Conservation (phyloP, 92 coral and sea anemone genomes). For the Porites evermanni region DNA sequence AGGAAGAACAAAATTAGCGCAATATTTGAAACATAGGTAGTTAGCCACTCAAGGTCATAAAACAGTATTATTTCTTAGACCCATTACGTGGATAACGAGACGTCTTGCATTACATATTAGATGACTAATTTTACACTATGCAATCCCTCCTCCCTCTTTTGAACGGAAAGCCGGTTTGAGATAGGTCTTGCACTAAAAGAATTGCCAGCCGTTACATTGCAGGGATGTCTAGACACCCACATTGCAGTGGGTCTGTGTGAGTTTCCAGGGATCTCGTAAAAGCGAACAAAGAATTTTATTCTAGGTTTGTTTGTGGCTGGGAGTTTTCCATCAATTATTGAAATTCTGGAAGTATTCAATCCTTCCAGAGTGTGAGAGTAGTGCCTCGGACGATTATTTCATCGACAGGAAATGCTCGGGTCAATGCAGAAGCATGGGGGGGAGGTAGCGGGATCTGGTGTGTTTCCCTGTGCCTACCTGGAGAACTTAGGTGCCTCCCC, state of each 20-base stretch:
- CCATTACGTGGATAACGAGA: no score
- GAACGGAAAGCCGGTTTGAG: background rate
- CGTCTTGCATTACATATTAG: no score
- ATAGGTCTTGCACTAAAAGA: no score
- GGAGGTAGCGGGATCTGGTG: slow-evolving; percentile 16
- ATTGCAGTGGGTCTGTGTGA: no score
- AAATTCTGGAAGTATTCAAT: background rate
- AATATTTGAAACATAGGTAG: no score
- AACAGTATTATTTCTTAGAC: no score
- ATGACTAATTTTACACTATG: background rate
- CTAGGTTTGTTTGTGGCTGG: background rate
- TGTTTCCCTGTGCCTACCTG: slow-evolving; percentile 19
- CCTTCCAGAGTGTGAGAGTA: slow-evolving; percentile 10
- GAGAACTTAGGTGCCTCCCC: slow-evolving; percentile 4
- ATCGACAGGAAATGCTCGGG: slow-evolving; percentile 24
- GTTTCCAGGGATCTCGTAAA: no score
- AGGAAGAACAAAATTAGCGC: no score
- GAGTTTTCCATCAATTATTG: background rate
- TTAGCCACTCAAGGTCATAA: no score
- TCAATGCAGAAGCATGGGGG: background rate
- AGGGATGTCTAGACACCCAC: background rate
- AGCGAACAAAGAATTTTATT: no score
- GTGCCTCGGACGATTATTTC: slow-evolving; percentile 3
- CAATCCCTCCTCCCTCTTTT: background rate
- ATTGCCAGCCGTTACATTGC: no score